A percentile compares a stretch with the other conserved stretches of the same genome.
Conservation (phyloP, 2,113 vertebrate genomes). For the Chaenogobius annularis region DNA sequence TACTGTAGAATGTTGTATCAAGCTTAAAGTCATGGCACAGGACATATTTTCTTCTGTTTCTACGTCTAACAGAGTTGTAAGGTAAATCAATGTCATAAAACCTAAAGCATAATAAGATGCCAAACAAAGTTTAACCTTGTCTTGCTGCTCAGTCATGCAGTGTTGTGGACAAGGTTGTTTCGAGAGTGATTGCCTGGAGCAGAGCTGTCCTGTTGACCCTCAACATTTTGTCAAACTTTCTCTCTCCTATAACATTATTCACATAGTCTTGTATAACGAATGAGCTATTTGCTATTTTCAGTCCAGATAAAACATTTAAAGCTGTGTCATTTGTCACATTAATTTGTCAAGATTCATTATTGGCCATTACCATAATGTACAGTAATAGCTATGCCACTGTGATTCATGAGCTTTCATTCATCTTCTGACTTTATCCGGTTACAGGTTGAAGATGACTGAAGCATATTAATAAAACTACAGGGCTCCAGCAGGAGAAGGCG, state of each 20-base stretch:
- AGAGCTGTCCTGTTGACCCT: conserved; percentile 25
- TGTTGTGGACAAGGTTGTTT: conserved; percentile 38
- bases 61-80: too few species aligned
- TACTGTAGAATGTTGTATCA: too few species aligned
- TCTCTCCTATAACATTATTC: conserved; percentile 18
- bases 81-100: neutral
- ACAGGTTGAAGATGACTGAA: neutral
- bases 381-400: conserved; percentile 50
- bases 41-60: too few species aligned
- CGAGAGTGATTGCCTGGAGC: conserved; percentile 34
- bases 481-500: neutral
- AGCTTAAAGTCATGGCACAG: too few species aligned
- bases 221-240: conserved; percentile 44
- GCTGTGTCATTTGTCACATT: conserved; percentile 19
- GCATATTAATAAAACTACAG: neutral
- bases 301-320: conserved; percentile 8
- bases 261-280: conserved; percentile 6
- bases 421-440: neutral
- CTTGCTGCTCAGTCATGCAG: neutral
- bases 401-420: conserved; percentile 49
- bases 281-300: conserved; percentile 38
- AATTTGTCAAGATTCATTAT: conserved; percentile 44
- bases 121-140: neutral
- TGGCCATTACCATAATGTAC: conserved; percentile 41
- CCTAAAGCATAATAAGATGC: neutral